Evolutionary conservation across 2,113 vertebrate species (phyloP).

Genomic region (Laterallus jamaicensis): DNA sequence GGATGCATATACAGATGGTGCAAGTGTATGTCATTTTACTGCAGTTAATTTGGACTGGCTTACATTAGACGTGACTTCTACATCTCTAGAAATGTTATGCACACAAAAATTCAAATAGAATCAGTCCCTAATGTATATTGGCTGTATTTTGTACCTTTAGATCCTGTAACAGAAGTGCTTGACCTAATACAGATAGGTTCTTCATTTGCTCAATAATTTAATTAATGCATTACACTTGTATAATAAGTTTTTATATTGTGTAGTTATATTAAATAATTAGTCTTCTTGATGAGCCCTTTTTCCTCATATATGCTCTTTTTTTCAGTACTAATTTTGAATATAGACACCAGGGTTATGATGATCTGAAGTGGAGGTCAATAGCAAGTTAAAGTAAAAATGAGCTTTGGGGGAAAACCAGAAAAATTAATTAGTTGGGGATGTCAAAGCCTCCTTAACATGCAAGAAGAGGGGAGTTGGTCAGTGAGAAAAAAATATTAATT

Average conservation of each 20-base stretch:
- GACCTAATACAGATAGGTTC: not conserved
- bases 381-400: conserved; percentile 27
- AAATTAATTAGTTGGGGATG: conserved; percentile 57
- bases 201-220: conserved; percentile 1
- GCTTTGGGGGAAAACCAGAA: conserved; percentile 4
- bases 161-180: not conserved
- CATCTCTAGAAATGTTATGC: not conserved
- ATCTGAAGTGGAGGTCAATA: conserved; percentile 37
- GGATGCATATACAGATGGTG: not conserved
- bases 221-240: not conserved
- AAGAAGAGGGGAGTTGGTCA: conserved; percentile 2
- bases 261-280: conserved; percentile 21
- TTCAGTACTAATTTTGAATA: conserved; percentile 1
- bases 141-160: not conserved
- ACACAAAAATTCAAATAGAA: not conserved
- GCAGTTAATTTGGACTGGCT: not conserved
- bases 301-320: not conserved
- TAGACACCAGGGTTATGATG: not conserved
- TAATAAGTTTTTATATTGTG: not conserved
- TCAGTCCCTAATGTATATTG: not conserved
- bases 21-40: not conserved
- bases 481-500: conserved; percentile 36
- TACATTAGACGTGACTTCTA: not conserved
- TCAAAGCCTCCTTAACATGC: conserved; percentile 11
- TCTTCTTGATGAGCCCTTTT: conserved; percentile 4